A percentile compares a stretch with the other conserved stretches of the same genome.
Conservation (phyloP, 2,113 vertebrate species). For the Helogale parvula region DNA sequence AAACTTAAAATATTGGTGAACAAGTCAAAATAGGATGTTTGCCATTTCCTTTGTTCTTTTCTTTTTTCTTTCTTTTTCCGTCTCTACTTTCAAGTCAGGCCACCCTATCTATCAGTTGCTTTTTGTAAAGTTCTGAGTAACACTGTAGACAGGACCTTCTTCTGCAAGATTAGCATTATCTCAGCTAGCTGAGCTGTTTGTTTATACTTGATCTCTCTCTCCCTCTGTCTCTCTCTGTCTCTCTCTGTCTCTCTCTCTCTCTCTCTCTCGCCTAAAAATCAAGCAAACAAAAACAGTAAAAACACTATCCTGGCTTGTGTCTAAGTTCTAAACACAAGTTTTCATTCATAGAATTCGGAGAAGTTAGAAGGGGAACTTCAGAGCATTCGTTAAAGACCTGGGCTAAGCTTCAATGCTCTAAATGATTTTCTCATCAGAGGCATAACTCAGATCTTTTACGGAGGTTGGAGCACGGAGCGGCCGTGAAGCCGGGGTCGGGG, state of each 20-base stretch:
- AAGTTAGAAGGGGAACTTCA: neutral
- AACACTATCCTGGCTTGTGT: neutral
- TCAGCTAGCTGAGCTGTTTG: neutral
- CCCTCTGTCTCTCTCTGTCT: neutral
- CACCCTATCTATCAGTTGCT: neutral
- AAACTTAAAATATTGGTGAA: neutral
- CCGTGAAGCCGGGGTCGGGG: too few relatives aligned
- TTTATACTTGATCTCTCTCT: neutral
- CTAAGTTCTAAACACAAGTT: neutral
- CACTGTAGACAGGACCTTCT: neutral
- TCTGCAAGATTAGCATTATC: neutral
- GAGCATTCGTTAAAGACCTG: neutral
- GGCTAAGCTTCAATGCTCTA: too few relatives aligned
- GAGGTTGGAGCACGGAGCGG: neutral
- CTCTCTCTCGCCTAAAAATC: accelerated
- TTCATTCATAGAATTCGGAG: neutral
- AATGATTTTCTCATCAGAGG: neutral
- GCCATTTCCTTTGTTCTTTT: neutral
- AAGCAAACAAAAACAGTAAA: neutral
- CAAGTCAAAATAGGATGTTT: neutral
- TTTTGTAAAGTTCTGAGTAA: neutral
- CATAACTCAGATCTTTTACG: neutral
- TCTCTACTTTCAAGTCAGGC: neutral
- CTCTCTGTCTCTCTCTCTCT: neutral
- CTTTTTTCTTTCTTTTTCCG: neutral